Evolutionary conservation across 2,797 vertebrate species (phyloP), one percentile per base, ranked within the genome.

Genomic region (Ctenopoma multispine): DNA sequence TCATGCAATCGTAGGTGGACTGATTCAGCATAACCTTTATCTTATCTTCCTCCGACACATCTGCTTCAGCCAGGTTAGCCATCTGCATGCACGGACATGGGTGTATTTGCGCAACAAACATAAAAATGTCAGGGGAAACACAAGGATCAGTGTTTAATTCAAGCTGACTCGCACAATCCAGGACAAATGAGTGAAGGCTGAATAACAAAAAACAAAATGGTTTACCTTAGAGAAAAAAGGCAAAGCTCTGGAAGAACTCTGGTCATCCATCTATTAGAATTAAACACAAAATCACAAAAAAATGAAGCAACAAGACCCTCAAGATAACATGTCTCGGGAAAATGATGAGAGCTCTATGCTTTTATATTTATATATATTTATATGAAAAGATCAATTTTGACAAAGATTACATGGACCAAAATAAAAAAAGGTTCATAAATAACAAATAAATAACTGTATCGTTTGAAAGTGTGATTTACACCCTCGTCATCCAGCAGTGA

Each of bases 41-140:
- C 94, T 99, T 99, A 93, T 99, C 97, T 88, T 99, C 98, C 87
- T 99, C 98, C 14, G 98, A 96, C 87, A 94, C 96, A 81, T 98
- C 96, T 41, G 95, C 96, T 93, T 97, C 95, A 86, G 96, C 97
- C 91, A 99, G 95, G 95, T 99, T 97, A 90, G 95, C 95, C 82
- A 97, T 98, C 98, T 99, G 95, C 49, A 82, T 50, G 46, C 34
- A 58, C 51, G 75, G 82, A 93, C 87, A 66, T 4, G 7, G 12
- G 56, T 14, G 31, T 23, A 46, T 50, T 46, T 27, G 47, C 7
- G 24, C 24, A 24, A 62, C 8, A 65, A 34, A 61, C 44, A 49
- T 47, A 72, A 11, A 63, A 8, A 74, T 2, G 13, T 20, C 10
- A 23, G 29, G 17, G 57, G 15, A 69, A 31, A 66, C 1, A 38